Percentiles rank a stretch among this genome's conserved stretches.
These are phyloP conservation scores for Stratiomys singularior DNA, from an alignment of 2,888 invertebrate genomes.

Conservation along the genomic window DNA sequence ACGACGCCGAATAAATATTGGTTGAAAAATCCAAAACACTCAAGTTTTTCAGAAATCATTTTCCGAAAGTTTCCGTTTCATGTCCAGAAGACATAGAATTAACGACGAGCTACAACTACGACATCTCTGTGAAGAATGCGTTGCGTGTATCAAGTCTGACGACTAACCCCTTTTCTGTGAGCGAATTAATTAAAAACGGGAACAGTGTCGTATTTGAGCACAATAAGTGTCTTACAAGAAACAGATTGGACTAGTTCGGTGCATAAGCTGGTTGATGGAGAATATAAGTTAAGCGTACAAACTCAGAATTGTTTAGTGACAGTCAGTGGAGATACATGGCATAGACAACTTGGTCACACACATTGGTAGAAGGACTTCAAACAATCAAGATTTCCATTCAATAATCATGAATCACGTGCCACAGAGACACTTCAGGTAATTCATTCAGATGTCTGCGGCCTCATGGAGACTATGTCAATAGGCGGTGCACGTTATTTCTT, in stretches of 20 bases:
- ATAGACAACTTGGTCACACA: not conserved
- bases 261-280: not conserved
- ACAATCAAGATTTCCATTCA: not conserved
- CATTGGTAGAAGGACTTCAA: not conserved
- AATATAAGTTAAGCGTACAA: not conserved
- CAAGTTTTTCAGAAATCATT: not conserved
- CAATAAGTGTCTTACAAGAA: not conserved
- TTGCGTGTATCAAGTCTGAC: slow-evolving; percentile 48
- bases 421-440: not conserved
- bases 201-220: slow-evolving; percentile 36
- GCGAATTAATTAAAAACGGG: slow-evolving; percentile 46
- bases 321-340: not conserved
- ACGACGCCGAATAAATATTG: slow-evolving; percentile 46
- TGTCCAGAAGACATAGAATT: not conserved
- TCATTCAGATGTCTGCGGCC: not conserved
- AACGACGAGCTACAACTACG: not conserved
- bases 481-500: not conserved
- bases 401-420: not conserved
- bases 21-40: not conserved
- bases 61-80: not conserved
- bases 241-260: not conserved
- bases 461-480: not conserved
- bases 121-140: not conserved
- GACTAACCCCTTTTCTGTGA: slow-evolving; percentile 52
- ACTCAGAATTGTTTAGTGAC: not conserved